These are phyloP conservation scores for Metridium senile DNA, from an alignment of 92 coral and sea anemone genomes.

Conservation along the genomic window DNA sequence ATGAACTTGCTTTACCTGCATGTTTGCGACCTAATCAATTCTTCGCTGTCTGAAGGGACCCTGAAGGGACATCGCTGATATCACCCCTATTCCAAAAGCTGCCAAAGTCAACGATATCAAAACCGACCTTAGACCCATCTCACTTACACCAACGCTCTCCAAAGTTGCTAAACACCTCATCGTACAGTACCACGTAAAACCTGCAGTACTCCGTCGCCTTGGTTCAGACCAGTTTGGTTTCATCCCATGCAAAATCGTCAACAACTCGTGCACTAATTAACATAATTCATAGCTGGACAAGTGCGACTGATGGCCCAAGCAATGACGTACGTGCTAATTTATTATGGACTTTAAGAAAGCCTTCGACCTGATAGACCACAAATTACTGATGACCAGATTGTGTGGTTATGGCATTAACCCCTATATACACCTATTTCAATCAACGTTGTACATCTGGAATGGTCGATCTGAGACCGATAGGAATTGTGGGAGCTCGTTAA, in stretches of 20 bases:
- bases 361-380: no score
- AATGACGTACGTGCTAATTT: no score
- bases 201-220: neutral
- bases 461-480: no score
- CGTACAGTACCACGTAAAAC: neutral
- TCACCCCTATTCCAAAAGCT: neutral
- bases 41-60: no score
- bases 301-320: neutral
- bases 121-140: neutral
- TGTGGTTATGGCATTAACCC: no score
- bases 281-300: neutral
- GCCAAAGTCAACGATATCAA: neutral
- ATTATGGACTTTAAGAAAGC: no score
- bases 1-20: no score
- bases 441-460: no score
- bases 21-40: no score
- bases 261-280: neutral
- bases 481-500: no score
- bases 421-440: no score
- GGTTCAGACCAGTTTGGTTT: neutral
- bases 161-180: neutral
- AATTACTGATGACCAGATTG: no score
- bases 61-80: neutral
- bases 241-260: neutral
- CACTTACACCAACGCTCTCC: neutral